Base-by-base conservation (phyloP, 2,888 invertebrate genomes). In the Geotrupes spiniger region DNA sequence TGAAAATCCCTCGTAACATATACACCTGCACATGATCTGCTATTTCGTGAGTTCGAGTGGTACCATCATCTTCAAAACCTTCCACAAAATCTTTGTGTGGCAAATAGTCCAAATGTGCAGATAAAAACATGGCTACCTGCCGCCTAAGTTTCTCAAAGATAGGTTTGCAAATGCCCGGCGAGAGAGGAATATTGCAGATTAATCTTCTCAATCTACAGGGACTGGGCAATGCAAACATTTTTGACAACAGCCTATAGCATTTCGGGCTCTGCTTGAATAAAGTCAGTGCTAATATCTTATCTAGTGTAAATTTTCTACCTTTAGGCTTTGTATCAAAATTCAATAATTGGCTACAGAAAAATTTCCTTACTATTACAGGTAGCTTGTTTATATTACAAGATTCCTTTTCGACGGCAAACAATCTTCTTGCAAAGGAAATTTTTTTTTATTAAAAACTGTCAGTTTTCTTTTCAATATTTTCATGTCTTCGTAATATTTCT, bases 1-100 rank as follows among this genome's bases (percentile, higher is more conserved):
- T 44, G 21, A 21, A 40, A 11, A 52, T 49, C 2, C 54, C 47
- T 4, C 50, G 15, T 11, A 52, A 9, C 52, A 50, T 50, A 14
- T 37, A 54, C n/a, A 52, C 50, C 42, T 33, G 25, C 4, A 29
- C 56, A 36, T 54, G 52, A 27, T 56, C 39, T 6, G 51, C 54
- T 26, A 54, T 52, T 36, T 47, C 17, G 10, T 9, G 10, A 2
- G 28, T 27, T 27, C 28, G 1, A 10, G n/a, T n/a, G 10, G 11
- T 10, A 11, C 28, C 28, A 5, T 28, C 28, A 28, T 28, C 28
- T 28, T 28, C 2, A 28, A 28, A 28, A 28, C 2, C 28, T 28
- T 28, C 28, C 11, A 28, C 11, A 28, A 28, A n/a, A 28, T 28
- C 28, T 28, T 28, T 4, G 11, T 28, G 3, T 28, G 3, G n/a